Conservation (phyloP, 2,113 vertebrate genomes). For the Pimephales promelas region DNA sequence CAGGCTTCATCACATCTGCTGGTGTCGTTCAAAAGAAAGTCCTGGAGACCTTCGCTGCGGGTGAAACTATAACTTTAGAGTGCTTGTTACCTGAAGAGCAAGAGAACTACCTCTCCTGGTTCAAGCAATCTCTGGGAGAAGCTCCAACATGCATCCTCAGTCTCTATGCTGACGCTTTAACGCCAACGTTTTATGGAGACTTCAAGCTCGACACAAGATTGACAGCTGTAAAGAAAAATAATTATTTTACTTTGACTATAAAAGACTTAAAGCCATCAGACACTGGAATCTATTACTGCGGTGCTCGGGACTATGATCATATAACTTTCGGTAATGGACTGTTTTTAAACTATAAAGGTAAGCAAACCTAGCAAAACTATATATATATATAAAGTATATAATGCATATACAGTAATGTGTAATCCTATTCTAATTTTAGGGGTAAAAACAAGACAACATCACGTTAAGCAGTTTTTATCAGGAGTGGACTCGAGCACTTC, state of each 20-base stretch:
- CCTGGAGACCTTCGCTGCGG: conserved; percentile 22
- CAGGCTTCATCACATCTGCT: neutral
- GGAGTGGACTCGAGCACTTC: neutral
- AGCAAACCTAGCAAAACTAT: neutral
- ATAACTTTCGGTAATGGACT: conserved; percentile 26
- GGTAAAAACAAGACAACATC: neutral
- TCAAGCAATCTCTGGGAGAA: conserved; percentile 38
- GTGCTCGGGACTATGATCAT: conserved; percentile 32
- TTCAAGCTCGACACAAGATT: conserved; percentile 22
- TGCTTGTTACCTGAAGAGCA: neutral
- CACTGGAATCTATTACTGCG: conserved; percentile 43
- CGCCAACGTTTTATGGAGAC: conserved; percentile 14
- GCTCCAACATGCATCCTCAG: conserved; percentile 33
- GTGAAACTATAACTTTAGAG: conserved; percentile 9
- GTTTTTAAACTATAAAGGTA: conserved; percentile 36
- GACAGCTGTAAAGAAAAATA: neutral
- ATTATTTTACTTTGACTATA: neutral
- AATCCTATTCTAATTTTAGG: conserved; percentile 4
- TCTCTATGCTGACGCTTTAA: neutral
- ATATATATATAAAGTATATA: too few relatives aligned
- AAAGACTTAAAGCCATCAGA: conserved; percentile 1
- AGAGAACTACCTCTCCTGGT: conserved; percentile 37
- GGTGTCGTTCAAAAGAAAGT: conserved; percentile 25
- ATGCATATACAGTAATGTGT: too few relatives aligned
- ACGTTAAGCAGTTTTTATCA: conserved; percentile 2